Percentiles rank a stretch among this genome's conserved stretches.
These are phyloP conservation scores for Campoletis raptor DNA, from an alignment of 2,888 invertebrate genomes.

Conservation along the genomic window DNA sequence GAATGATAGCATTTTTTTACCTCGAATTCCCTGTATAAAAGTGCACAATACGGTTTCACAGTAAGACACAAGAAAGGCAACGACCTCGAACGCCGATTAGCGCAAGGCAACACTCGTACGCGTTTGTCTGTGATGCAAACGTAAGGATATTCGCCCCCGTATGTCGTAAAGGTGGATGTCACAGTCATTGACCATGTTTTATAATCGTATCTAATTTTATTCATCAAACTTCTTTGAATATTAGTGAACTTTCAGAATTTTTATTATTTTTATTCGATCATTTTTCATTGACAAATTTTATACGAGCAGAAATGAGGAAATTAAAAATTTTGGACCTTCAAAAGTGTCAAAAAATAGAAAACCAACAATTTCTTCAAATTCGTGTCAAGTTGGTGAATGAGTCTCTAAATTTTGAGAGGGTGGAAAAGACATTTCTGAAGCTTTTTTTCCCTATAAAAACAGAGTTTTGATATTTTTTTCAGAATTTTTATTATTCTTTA, in stretches of 20 bases:
- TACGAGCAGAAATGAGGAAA: neutral
- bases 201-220: neutral
- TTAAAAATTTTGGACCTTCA: neutral
- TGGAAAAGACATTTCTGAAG: neutral
- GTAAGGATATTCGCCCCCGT: constrained; percentile 43
- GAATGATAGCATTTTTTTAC: neutral
- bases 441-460: neutral
- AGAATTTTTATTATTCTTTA: too few relatives aligned
- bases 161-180: constrained; percentile 30
- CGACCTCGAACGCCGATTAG: constrained; percentile 71
- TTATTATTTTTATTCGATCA: neutral
- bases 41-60: constrained; percentile 33
- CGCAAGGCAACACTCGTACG: constrained; percentile 46
- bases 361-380: neutral
- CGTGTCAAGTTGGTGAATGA: neutral
- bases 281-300: neutral
- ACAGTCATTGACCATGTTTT: constrained; percentile 48
- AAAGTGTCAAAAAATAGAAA: neutral
- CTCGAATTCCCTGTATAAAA: neutral
- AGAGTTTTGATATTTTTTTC: too few relatives aligned
- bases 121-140: constrained; percentile 49
- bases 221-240: neutral
- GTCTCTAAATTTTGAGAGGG: neutral
- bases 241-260: neutral
- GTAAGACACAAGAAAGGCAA: constrained; percentile 70